These are phyloP conservation scores for Nemurella pictetii DNA, from an alignment of 2,888 invertebrate genomes.

Conservation along the genomic window DNA sequence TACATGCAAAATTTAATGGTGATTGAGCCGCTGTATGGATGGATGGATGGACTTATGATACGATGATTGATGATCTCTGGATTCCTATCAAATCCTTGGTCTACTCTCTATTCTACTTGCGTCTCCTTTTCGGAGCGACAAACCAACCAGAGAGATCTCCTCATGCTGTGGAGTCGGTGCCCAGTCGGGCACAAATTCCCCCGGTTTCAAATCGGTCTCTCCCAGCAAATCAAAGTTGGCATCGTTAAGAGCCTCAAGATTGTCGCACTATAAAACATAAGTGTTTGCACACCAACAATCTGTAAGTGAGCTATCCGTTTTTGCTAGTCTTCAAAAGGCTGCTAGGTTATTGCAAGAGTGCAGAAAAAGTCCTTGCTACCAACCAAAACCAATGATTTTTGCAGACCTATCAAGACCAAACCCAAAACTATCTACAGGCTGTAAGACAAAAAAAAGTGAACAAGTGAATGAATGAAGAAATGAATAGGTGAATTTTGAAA, in stretches of 20 bases:
- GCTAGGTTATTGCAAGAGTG: not conserved
- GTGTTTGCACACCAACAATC: constrained; percentile 1
- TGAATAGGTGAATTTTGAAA: too few species aligned
- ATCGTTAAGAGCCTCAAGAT: constrained; percentile 49
- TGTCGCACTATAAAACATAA: constrained; percentile 30
- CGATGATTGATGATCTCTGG: not conserved
- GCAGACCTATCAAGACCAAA: not conserved
- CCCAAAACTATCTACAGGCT: not conserved
- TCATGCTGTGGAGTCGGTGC: constrained; percentile 30
- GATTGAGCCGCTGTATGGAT: not conserved
- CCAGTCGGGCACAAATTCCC: constrained; percentile 28
- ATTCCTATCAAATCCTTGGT: constrained; percentile 20
- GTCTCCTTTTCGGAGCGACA: not conserved
- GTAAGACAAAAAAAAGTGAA: not conserved
- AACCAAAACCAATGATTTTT: not conserved
- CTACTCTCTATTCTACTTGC: constrained; percentile 14
- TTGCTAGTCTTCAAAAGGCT: not conserved
- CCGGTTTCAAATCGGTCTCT: constrained; percentile 28
- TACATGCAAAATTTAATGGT: not conserved
- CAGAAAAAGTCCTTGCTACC: not conserved
- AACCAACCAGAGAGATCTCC: constrained; percentile 38
- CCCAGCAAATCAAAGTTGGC: constrained; percentile 47
- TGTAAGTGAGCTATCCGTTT: not conserved
- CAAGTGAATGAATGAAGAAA: not conserved
- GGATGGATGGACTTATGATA: not conserved